Evolutionary conservation across 2,888 invertebrate species (phyloP).

Genomic region (Eudemis profundana): DNA sequence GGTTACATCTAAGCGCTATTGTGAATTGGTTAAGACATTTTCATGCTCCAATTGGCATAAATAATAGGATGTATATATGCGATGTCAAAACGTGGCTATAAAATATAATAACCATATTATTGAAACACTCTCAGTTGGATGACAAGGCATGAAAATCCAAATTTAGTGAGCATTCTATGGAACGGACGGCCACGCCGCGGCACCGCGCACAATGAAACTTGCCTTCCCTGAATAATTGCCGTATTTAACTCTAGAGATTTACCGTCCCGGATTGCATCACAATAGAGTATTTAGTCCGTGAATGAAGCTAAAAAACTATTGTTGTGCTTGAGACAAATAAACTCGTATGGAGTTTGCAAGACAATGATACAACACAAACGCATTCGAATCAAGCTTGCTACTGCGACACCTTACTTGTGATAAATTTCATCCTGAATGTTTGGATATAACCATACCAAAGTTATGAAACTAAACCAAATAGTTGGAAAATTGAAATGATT

Average conservation of each 20-base stretch:
- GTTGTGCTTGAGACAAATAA: conserved; percentile 52
- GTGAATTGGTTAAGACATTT: conserved; percentile 38
- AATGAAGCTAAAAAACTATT: conserved; percentile 69
- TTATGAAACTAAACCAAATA: no score
- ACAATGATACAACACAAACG: conserved; percentile 29
- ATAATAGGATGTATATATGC: conserved; percentile 47
- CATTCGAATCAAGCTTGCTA: not conserved
- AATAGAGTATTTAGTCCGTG: conserved; percentile 69
- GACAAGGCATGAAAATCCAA: conserved; percentile 80
- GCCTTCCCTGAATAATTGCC: conserved; percentile 79
- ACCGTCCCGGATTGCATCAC: conserved; percentile 66
- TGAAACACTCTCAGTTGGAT: conserved; percentile 73
- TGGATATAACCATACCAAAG: no score
- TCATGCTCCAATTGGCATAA: conserved; percentile 40
- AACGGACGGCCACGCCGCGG: conserved; percentile 56
- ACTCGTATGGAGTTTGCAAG: conserved; percentile 44
- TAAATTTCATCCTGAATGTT: not conserved
- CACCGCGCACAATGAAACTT: conserved; percentile 71
- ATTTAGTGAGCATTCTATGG: conserved; percentile 71
- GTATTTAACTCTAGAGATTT: conserved; percentile 75
- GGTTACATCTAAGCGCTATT: conserved; percentile 35
- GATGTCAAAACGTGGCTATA: conserved; percentile 63
- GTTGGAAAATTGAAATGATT: no score
- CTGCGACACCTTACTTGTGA: not conserved
- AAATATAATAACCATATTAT: conserved; percentile 65